Base-by-base conservation (phyloP, 2,888 invertebrate genomes). In the Colletes collaris region DNA sequence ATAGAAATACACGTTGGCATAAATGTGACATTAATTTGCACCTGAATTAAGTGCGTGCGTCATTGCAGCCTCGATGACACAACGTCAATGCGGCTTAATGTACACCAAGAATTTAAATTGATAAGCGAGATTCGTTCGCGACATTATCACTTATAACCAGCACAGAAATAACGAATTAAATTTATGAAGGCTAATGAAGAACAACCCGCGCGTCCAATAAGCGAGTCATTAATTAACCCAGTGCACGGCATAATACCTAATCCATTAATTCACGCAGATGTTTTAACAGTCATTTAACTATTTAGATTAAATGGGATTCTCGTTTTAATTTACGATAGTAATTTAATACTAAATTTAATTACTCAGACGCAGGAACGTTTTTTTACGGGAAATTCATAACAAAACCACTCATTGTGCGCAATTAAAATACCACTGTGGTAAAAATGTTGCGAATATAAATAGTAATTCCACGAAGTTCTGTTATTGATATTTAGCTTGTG, bases 91-190 rank as follows among this genome's bases (percentile, higher is more conserved):
- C 13, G 27, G 55, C 62, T 70, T 63, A 70, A 75, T 53, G 46
- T 46, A 64, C 59, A n/a, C 19, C 27, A 52, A 3, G 71, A 63
- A 63, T 63, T 70, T 44, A 55, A 59, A 44, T 66, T 35, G 52
- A 55, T 68, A 60, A 16, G 10, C 5, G 50, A n/a, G 49, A 19
- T 44, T 44, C 4, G 5, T 6, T 35, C 16, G 44, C 5, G 7
- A 11, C 27, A 11, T 16, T 74, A 44, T 74, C 50, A 63, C 50
- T 63, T 67, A 67, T 75, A 75, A 58, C 50, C 52, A 49, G 10
- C 19, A 58, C 52, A 67, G 67, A 75, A 77, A 46, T 67, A 77
- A 58, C 63, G 46, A 63, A 67, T 16, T 67, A 58, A 67, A 77
- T 76, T 63, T 19, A 40, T 16, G 11, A 13, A 27, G 10, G 63